phyloP scores from a whole-genome alignment of 2,888 invertebrate species.

The Allacma fusca region DNA sequence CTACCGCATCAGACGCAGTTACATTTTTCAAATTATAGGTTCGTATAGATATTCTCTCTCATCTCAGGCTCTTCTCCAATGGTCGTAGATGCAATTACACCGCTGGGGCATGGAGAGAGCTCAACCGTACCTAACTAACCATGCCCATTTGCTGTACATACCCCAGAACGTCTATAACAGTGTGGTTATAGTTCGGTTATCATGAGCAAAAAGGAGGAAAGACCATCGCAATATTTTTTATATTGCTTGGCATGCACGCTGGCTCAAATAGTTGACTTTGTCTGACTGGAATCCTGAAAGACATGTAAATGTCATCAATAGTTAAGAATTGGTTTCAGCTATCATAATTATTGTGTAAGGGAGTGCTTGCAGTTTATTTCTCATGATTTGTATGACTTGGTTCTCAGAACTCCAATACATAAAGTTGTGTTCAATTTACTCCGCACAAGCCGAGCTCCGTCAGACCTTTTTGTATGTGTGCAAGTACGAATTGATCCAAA shows the following conservation, averaged over 20 bases:
- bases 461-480: too few species aligned
- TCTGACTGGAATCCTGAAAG: conserved; percentile 19
- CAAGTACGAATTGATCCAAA: too few species aligned
- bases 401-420: conserved; percentile 4
- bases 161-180: background rate
- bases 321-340: conserved; percentile 23
- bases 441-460: too few species aligned
- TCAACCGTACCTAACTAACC: background rate
- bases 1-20: conserved; percentile 28
- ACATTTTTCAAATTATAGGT: background rate
- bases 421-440: background rate
- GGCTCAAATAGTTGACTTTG: background rate
- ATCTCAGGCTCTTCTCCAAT: too few species aligned
- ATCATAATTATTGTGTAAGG: conserved; percentile 25
- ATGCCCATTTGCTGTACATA: background rate
- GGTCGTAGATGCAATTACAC: too few species aligned
- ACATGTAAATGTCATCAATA: conserved; percentile 27
- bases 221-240: background rate
- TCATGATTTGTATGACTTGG: conserved; percentile 10
- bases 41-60: too few species aligned
- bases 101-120: background rate
- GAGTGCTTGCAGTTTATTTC: conserved; percentile 19
- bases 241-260: background rate
- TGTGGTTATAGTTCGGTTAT: background rate
- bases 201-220: conserved; percentile 1